These are phyloP conservation scores for Indicator maculatus DNA, from an alignment of 2,113 vertebrate species.

Conservation along the genomic window DNA sequence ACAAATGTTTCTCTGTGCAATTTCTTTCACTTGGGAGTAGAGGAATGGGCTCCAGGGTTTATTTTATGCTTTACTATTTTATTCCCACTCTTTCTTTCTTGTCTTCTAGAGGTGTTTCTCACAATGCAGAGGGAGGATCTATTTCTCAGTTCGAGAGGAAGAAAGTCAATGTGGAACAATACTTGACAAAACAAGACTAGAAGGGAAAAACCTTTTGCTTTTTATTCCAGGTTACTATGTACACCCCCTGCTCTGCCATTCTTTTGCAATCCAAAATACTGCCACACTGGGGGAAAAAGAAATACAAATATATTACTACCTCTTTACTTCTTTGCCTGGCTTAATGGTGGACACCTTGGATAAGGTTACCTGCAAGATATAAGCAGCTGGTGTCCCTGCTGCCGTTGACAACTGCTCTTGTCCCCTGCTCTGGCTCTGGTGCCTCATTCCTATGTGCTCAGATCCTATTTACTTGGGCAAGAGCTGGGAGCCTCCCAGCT, in stretches of 20 bases:
- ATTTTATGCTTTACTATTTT: constrained; percentile 27
- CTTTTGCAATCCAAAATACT: constrained; percentile 11
- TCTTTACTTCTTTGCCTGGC: not conserved
- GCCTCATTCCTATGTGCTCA: not conserved
- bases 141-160: constrained; percentile 40
- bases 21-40: not conserved
- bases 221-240: constrained; percentile 11
- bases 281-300: not conserved
- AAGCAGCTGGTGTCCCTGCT: not conserved
- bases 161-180: constrained; percentile 55
- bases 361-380: not conserved
- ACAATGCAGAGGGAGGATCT: constrained; percentile 56
- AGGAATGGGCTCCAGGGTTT: not conserved
- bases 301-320: not conserved
- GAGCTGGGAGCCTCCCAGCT: not conserved
- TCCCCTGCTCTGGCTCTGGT: not conserved
- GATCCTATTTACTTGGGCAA: not conserved
- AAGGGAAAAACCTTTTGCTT: constrained; percentile 17
- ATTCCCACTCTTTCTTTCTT: constrained; percentile 5
- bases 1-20: constrained; percentile 14
- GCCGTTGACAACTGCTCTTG: not conserved
- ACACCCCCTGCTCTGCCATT: not conserved
- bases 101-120: constrained; percentile 33
- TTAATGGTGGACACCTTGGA: not conserved
- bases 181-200: constrained; percentile 48